phyloP scores from a whole-genome alignment of 2,113 vertebrate species.

The Daubentonia madagascariensis region DNA sequence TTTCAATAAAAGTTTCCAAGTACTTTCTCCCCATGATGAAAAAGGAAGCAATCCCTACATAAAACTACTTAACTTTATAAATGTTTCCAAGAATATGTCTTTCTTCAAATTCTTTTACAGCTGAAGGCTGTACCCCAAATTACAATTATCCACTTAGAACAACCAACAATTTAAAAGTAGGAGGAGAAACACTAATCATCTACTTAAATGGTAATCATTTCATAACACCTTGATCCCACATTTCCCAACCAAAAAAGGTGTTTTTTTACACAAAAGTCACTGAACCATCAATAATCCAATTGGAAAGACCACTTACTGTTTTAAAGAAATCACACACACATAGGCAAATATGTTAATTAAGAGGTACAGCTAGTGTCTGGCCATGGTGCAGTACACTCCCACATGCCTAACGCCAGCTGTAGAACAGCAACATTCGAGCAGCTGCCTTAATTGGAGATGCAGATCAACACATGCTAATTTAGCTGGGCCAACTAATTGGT shows the following conservation, averaged over 20 bases:
- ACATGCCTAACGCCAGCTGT: conserved; percentile 60
- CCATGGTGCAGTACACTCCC: neutral
- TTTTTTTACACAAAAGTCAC: conserved; percentile 49
- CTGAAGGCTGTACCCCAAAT: neutral
- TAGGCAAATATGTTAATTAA: conserved; percentile 70
- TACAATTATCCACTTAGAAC: conserved; percentile 60
- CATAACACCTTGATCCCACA: conserved; percentile 40
- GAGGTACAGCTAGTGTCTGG: conserved; percentile 61
- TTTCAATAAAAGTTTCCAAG: conserved; percentile 40
- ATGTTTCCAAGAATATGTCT: conserved; percentile 34
- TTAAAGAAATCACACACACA: conserved; percentile 59
- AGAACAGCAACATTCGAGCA: conserved; percentile 34
- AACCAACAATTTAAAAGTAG: conserved; percentile 29
- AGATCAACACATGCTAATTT: conserved; percentile 66
- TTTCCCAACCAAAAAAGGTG: neutral
- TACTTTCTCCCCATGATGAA: conserved; percentile 10
- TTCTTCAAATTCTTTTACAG: conserved; percentile 27
- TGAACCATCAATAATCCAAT: conserved; percentile 65
- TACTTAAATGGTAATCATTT: conserved; percentile 48
- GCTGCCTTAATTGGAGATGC: conserved; percentile 67
- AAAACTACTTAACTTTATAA: conserved; percentile 23
- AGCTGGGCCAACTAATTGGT: conserved; percentile 57
- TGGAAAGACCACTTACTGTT: conserved; percentile 64
- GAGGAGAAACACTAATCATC: conserved; percentile 44
- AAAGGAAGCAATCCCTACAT: conserved; percentile 23